Base-by-base conservation (phyloP, 92 coral and sea anemone species). In the Siderastrea siderea region DNA sequence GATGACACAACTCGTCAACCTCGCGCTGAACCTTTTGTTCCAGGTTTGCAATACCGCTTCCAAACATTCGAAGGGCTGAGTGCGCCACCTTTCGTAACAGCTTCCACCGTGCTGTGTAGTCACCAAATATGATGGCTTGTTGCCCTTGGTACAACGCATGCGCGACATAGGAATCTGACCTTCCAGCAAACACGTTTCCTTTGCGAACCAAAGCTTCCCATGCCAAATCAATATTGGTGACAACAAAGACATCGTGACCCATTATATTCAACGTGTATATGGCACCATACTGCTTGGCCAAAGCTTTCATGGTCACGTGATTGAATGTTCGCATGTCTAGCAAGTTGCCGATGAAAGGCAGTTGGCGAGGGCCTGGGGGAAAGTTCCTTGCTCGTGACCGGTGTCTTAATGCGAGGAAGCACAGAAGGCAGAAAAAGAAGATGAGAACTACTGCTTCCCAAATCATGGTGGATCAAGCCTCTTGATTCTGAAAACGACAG, bases 321-420 rank as follows among this genome's bases (percentile, higher is more conserved):
- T 84, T 65, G 75, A 92, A 74, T 57, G 43, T 87, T 15, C 78
- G 53, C 74, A 92, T 84, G 49, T 92, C 87, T 46, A 88, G 71
- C 15, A 85, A 58, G 90, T 92, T 92, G 84, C 95, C 95, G 7
- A 92, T 87, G 51, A 91, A 44, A 64, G 94, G 94, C 9, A 87
- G 51, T 13, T 78, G 92, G 44, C 80, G 86, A 38, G 94, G 94
- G 13, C 94, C 94, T 69, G 94, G 94, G 53, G 94, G 94, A 50
- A 87, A 80, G n/a, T 87, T 83, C 48, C n/a, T 71, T 45, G 74
- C 4, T 6, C 54, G 1, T 58, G 68, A 11, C 43, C 81, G 4
- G 58, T 46, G 81, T 26, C 7, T 10, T 16, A 13, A 14, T 26
- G 12, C 68, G 16, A 77, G 2, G 59, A 77, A 61, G 53, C 13